These are phyloP conservation scores for Gavia stellata DNA, from an alignment of 2,113 vertebrate genomes.

Conservation along the genomic window DNA sequence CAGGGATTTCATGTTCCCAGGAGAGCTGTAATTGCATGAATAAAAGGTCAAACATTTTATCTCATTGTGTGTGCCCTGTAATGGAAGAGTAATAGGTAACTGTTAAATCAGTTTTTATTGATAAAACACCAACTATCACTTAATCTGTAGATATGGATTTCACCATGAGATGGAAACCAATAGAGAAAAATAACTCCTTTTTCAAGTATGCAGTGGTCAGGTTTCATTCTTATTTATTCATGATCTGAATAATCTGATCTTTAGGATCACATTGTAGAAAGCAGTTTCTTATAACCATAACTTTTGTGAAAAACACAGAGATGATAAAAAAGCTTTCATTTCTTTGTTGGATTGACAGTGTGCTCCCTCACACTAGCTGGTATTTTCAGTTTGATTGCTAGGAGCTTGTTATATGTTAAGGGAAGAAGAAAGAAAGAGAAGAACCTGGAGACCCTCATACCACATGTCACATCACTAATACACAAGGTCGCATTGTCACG, in stretches of 20 bases:
- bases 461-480: not conserved
- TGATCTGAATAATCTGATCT: not conserved
- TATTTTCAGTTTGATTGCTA: not conserved
- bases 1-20: not conserved
- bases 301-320: not conserved
- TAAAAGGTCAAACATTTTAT: conserved; percentile 1
- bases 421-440: not conserved
- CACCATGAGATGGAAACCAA: not conserved
- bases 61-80: not conserved
- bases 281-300: not conserved
- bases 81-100: not conserved
- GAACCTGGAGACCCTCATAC: not conserved
- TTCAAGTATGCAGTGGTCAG: not conserved
- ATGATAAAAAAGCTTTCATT: not conserved
- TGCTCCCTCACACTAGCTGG: not conserved
- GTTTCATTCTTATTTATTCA: not conserved
- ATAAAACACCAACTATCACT: not conserved
- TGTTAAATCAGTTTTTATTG: not conserved
- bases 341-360: not conserved
- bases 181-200: not conserved
- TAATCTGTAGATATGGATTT: not conserved
- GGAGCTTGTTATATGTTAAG: not conserved
- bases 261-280: not conserved
- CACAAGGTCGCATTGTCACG: not conserved
- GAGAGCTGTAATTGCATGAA: not conserved